These are phyloP conservation scores for Patella caerulea DNA, from an alignment of 2,888 invertebrate species.

Conservation along the genomic window DNA sequence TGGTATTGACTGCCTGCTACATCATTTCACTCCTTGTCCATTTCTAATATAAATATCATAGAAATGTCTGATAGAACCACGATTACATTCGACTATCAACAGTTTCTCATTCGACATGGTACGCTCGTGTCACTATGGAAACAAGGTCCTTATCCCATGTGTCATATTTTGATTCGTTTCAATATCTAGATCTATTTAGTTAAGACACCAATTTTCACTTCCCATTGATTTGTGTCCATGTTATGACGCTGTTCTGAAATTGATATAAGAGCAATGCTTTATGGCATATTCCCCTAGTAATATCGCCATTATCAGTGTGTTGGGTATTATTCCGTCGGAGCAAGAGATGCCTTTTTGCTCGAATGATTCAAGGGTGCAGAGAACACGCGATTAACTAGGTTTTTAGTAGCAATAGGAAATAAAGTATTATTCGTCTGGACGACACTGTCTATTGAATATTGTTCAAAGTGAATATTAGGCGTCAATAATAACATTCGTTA, in stretches of 20 bases:
- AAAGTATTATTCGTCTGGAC: constrained; percentile 11
- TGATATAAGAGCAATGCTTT: constrained; percentile 1
- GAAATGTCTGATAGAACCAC: constrained; percentile 24
- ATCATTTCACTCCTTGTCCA: constrained; percentile 22
- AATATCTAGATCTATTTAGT: background rate
- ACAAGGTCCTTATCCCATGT: constrained; percentile 12
- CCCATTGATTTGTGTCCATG: background rate
- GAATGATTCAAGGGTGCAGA: background rate
- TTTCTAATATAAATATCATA: constrained; percentile 22
- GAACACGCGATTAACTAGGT: constrained; percentile 5
- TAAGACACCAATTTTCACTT: constrained; percentile 9
- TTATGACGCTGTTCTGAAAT: background rate
- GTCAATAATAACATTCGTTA: constrained; percentile 11
- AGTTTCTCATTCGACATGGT: constrained; percentile 8
- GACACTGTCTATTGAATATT: constrained; percentile 4
- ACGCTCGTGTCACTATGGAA: constrained; percentile 11
- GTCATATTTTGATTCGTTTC: constrained; percentile 4
- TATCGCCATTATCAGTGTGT: constrained; percentile 7
- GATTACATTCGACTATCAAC: constrained; percentile 23
- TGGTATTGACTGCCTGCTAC: constrained; percentile 9
- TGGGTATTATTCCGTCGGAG: background rate
- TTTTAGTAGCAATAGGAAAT: background rate
- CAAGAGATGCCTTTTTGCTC: constrained; percentile 7
- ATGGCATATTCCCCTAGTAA: background rate
- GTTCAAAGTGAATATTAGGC: constrained; percentile 3